A percentile compares a stretch with the other conserved stretches of the same genome.
These are phyloP conservation scores for Phalacrocorax pelagicus DNA, from an alignment of 2,113 vertebrate genomes.

Conservation along the genomic window DNA sequence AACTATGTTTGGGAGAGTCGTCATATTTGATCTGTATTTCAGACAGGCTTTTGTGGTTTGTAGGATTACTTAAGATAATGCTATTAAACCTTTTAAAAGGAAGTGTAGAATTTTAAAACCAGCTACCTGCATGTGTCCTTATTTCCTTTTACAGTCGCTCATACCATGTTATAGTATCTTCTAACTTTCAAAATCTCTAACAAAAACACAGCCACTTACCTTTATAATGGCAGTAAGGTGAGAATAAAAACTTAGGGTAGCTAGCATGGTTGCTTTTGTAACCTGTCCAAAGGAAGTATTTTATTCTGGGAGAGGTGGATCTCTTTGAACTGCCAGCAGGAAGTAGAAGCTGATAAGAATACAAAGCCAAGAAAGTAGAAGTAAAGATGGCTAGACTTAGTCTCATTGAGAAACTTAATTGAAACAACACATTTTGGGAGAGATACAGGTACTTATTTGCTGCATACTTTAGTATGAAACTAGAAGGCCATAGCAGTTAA, in stretches of 20 bases:
- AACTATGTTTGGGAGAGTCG: background rate
- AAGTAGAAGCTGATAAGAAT: background rate
- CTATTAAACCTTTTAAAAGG: constrained; percentile 43
- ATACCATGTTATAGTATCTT: background rate
- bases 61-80: background rate
- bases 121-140: background rate
- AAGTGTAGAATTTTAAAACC: background rate
- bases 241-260: background rate
- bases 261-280: background rate
- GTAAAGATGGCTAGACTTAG: background rate
- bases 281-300: background rate
- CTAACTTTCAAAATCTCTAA: background rate
- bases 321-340: background rate
- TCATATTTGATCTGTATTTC: background rate
- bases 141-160: background rate
- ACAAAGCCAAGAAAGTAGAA: background rate
- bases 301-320: background rate
- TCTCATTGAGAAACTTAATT: background rate
- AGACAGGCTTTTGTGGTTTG: background rate
- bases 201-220: background rate
- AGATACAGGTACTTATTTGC: background rate
- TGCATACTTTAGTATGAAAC: background rate
- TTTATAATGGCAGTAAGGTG: background rate
- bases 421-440: background rate
- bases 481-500: background rate